Evolutionary conservation across 2,888 invertebrate genomes (phyloP).

Genomic region (Chloroclysta siterata): DNA sequence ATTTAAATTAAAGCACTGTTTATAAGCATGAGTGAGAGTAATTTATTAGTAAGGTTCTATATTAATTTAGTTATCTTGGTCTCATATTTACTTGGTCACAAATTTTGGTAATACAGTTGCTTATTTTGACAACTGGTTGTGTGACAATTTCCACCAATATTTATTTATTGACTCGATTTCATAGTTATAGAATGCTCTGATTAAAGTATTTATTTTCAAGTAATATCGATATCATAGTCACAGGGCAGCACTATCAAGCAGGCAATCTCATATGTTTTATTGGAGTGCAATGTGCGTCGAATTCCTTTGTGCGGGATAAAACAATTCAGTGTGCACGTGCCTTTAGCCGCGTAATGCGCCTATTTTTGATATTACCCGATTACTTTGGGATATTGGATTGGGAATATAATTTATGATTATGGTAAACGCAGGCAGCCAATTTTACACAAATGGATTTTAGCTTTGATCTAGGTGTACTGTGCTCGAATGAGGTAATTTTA

Average conservation of each 20-base stretch:
- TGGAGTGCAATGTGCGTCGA: constrained; percentile 65
- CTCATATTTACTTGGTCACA: no score
- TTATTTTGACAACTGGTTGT: no score
- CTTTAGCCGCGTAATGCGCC: constrained; percentile 56
- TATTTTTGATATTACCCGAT: constrained; percentile 64
- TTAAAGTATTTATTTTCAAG: neutral
- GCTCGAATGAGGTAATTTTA: constrained; percentile 12
- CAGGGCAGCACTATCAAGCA: constrained; percentile 51
- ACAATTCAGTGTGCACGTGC: constrained; percentile 73
- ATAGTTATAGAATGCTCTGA: neutral
- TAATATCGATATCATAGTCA: constrained; percentile 28
- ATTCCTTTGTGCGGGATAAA: constrained; percentile 68
- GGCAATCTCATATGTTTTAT: constrained; percentile 65
- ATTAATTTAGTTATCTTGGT: no score
- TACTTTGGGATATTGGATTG: constrained; percentile 65
- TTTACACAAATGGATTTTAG: constrained; percentile 20
- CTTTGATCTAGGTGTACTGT: neutral
- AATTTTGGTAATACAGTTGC: no score
- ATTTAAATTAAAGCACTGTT: no score
- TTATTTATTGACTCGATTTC: neutral
- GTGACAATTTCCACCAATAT: no score
- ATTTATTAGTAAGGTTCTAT: no score
- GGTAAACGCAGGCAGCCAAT: constrained; percentile 22
- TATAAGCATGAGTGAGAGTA: no score
- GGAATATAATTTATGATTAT: constrained; percentile 50